Evolutionary conservation across 2,888 invertebrate genomes (phyloP), one percentile per base, ranked within the genome.

Genomic region (Lasioglossum pauxillum): DNA sequence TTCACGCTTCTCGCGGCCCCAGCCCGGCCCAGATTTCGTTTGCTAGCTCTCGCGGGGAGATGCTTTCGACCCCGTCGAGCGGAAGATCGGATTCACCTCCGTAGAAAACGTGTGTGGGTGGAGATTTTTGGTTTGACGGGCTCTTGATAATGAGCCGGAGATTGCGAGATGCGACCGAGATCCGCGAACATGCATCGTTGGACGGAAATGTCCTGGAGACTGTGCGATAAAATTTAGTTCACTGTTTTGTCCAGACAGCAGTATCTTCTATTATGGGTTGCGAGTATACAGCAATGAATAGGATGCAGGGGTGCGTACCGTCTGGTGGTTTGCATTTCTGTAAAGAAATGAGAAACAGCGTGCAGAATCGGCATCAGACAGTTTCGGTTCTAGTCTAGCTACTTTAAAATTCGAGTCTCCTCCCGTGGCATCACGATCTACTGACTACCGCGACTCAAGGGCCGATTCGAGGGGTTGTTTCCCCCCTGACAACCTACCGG

Each of bases 381-480:
- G 60, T 84, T 69, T 69, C 41, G 80, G 60, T 83, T 83, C 79
- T 75, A 77, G 74, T 83, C 82, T 85, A 76, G 75, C 89, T 82
- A 82, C 89, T 91, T 91, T 89, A 90, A 91, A 90, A 91, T 90
- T 89, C 83, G 84, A 76, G 84, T 81, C 84, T 83, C 85, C 82
- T 78, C 69, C 74, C 35, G 82, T 78, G 82, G 84, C 82, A 87
- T 88, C 90, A 80, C 82, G 83, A 89, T 87, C 84, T 82, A 84
- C 84, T 73, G 67, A 78, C 83, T 80, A 83, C 83, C 86, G 75
- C 83, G 85, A 78, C 81, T 84, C 79, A 80, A 86, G 88, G 83
- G 84, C 83, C 82, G 88, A 79, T 86, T 83, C 88, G 88, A 90
- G 90, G 90, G 90, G 84, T 88, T 86, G 86, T 86, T 86, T 83